phyloP scores from a whole-genome alignment of 2,888 invertebrate species.

The Gandaritis pyraliata region DNA sequence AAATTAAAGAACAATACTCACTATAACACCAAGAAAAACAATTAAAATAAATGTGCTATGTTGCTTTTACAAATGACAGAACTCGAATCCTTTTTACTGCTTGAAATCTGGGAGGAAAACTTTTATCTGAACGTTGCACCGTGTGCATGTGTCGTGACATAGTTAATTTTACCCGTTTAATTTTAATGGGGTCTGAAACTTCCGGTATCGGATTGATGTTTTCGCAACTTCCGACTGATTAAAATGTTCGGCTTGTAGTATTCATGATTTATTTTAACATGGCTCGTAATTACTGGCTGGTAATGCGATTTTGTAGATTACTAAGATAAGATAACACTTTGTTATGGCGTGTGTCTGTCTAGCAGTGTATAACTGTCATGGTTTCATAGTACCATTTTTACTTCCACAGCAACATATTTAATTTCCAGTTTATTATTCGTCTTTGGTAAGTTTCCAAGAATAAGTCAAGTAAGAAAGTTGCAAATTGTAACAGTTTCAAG shows the following conservation, averaged over 20 bases:
- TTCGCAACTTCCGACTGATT: conserved; percentile 3
- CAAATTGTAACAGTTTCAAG: conserved; percentile 8
- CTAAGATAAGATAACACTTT: no score
- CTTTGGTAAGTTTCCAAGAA: conserved; percentile 22
- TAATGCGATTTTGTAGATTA: no score
- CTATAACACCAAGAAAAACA: no score
- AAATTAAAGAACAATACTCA: no score
- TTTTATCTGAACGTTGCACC: conserved; percentile 10
- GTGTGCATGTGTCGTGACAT: conserved; percentile 18
- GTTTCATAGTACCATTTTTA: neutral
- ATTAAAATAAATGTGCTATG: no score
- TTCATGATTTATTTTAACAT: neutral
- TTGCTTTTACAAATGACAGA: no score
- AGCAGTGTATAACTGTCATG: no score
- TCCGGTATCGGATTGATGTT: conserved; percentile 4
- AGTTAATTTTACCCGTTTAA: conserved; percentile 6
- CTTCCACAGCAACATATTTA: conserved; percentile 11
- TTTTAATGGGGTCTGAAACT: conserved; percentile 11
- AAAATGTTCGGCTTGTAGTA: neutral
- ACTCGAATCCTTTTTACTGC: no score
- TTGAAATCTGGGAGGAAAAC: conserved; percentile 5
- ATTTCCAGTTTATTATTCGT: conserved; percentile 11
- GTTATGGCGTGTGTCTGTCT: no score
- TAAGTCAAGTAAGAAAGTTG: conserved; percentile 5
- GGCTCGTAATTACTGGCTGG: no score